A percentile compares a stretch with the other conserved stretches of the same genome.
These are phyloP conservation scores for Eupeodes luniger DNA, from an alignment of 2,888 invertebrate genomes.

Conservation along the genomic window DNA sequence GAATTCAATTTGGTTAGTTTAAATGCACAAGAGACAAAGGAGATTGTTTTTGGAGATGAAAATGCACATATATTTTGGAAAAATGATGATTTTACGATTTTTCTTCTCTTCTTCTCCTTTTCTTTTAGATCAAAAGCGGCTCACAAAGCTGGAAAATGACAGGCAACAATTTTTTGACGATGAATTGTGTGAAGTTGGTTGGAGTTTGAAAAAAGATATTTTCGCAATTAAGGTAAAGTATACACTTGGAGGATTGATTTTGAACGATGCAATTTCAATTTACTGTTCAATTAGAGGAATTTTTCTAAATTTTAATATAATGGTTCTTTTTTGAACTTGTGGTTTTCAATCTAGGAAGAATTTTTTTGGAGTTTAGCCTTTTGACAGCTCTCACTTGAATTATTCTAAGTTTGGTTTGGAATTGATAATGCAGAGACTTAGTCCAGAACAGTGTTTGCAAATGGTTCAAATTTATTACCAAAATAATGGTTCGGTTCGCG, in stretches of 20 bases:
- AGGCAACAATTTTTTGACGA: slow-evolving; percentile 67
- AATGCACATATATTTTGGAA: slow-evolving; percentile 63
- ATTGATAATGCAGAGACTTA: no score
- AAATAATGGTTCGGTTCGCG: no score
- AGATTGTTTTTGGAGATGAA: slow-evolving; percentile 40
- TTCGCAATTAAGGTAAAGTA: slow-evolving; percentile 34
- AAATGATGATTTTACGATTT: slow-evolving; percentile 76
- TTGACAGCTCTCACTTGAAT: no score
- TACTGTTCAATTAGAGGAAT: no score
- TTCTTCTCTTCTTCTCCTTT: slow-evolving; percentile 32
- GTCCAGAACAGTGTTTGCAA: no score
- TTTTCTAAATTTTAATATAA: no score
- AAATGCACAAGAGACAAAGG: slow-evolving; percentile 71
- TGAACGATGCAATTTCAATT: no score
- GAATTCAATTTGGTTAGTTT: slow-evolving; percentile 34
- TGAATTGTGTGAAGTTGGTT: slow-evolving; percentile 41
- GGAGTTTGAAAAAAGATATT: background rate
- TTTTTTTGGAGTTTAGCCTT: no score
- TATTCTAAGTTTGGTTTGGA: no score
- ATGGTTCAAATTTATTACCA: no score
- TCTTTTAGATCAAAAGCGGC: slow-evolving; percentile 57
- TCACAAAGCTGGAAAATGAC: slow-evolving; percentile 72
- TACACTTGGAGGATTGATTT: background rate
- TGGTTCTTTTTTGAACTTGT: no score
- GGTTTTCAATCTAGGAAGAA: no score